Base-by-base conservation (phyloP, 2,888 invertebrate genomes). In the Villa cingulata region DNA sequence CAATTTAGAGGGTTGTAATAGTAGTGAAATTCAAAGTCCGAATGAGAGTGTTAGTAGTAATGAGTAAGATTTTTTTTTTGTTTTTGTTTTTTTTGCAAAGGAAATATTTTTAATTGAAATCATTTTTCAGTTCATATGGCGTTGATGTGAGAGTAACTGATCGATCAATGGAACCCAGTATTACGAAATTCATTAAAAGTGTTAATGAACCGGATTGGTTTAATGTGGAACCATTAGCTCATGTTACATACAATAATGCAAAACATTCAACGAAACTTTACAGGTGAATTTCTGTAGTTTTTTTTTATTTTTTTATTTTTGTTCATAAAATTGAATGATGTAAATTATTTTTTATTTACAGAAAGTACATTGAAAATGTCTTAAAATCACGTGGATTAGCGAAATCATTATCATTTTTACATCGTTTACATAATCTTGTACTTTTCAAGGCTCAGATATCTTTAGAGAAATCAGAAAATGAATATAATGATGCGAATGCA, bases 331-430 rank as follows among this genome's bases (percentile, higher is more conserved):
- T 32, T 5, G 10, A 16, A 41, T 41, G 10, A 19, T 15, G 2
- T 4, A 16, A 27, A 14, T 42, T 23, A 43, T 36, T 37, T 46
- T 43, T 46, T 48, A 39, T 51, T 59, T 57, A n/a, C 60, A 80
- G 89, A 53, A 79, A 82, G 56, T 92, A 87, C 61, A 89, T 92
- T 56, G 86, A 88, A 63, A 86, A 87, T 62, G 81, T 87, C 49
- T 70, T 94, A 48, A 91, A 91, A 69, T 88, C 88, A 9, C 82
- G 86, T 55, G 90, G 91, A 15, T 72, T 94, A 51, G 77, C 82
- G 18, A 86, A 88, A 61, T 83, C 89, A 57, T 71, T 91, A 63
- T 75, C 77, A 56, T 85, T 90, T 65, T 73, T 92, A 43, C 81
- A 86, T 61, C 78, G 80, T 58, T 69, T 87, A 56, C 79, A 86